Evolutionary conservation across 2,888 invertebrate genomes (phyloP).

Genomic region (Lithophane socia): DNA sequence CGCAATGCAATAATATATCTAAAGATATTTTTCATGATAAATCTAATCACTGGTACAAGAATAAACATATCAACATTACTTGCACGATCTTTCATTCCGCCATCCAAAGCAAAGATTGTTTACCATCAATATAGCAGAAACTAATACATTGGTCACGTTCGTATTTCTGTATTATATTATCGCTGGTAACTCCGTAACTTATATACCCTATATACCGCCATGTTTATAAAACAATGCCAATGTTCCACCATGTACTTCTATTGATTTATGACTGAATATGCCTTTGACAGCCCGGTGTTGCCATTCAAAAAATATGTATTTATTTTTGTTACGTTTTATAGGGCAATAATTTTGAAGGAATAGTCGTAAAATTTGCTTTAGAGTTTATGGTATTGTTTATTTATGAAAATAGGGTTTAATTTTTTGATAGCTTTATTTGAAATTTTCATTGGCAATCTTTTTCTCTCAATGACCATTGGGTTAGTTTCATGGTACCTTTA

Average conservation of each 20-base stretch:
- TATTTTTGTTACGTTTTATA: constrained; percentile 62
- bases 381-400: constrained; percentile 39
- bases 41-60: not conserved
- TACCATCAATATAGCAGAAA: constrained; percentile 45
- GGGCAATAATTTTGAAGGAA: constrained; percentile 62
- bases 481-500: not conserved
- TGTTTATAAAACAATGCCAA: constrained; percentile 65
- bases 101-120: constrained; percentile 41
- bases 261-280: constrained; percentile 63
- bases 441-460: constrained; percentile 20
- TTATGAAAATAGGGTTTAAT: constrained; percentile 34
- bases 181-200: constrained; percentile 41
- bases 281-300: constrained; percentile 64
- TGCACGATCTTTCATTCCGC: constrained; percentile 5
- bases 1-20: not conserved
- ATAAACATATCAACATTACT: constrained; percentile 8
- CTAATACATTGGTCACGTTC: constrained; percentile 62
- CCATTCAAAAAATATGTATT: constrained; percentile 65
- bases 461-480: not conserved
- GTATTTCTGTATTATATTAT: constrained; percentile 53
- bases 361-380: constrained; percentile 60
- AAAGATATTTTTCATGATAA: not conserved
- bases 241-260: constrained; percentile 36
- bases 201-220: constrained; percentile 41
- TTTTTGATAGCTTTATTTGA: constrained; percentile 27